Evolutionary conservation across 2,797 vertebrate genomes (phyloP).

Genomic region (Lagorchestes hirsutus): DNA sequence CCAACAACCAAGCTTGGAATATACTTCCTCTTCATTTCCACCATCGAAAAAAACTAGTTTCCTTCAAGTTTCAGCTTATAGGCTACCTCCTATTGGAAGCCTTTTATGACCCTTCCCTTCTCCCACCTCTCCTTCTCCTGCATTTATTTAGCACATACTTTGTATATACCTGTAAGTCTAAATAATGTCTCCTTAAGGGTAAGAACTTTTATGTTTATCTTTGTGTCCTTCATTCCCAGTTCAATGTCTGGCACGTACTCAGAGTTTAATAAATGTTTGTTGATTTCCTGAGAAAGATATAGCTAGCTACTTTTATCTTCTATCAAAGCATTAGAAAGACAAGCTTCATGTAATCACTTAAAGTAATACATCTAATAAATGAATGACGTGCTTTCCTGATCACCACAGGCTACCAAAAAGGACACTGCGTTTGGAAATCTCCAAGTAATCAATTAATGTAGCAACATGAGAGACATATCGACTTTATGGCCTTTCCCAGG

Average conservation of each 20-base stretch:
- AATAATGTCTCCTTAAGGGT: neutral
- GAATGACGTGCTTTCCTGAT: constrained; percentile 54
- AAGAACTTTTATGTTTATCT: neutral
- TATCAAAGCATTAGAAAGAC: constrained; percentile 45
- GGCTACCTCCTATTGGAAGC: neutral
- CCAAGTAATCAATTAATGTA: constrained; percentile 72
- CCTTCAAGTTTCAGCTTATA: neutral
- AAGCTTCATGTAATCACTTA: neutral
- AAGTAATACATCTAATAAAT: constrained; percentile 61
- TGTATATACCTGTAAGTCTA: neutral
- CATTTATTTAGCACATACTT: neutral
- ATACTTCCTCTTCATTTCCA: neutral
- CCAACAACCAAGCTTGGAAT: neutral
- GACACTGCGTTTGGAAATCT: constrained; percentile 69
- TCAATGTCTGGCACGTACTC: neutral
- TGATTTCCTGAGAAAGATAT: constrained; percentile 46
- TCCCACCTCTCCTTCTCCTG: neutral
- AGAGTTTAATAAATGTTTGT: neutral
- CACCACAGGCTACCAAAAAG: constrained; percentile 52
- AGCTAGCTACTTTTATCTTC: constrained; percentile 54
- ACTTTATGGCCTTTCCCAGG: constrained; percentile 69
- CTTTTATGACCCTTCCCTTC: neutral
- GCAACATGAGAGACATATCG: constrained; percentile 70
- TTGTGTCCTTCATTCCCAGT: neutral
- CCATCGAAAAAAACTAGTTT: neutral